Base-by-base conservation (phyloP, 2,888 invertebrate genomes). In the Cecidostiba fungosa region DNA sequence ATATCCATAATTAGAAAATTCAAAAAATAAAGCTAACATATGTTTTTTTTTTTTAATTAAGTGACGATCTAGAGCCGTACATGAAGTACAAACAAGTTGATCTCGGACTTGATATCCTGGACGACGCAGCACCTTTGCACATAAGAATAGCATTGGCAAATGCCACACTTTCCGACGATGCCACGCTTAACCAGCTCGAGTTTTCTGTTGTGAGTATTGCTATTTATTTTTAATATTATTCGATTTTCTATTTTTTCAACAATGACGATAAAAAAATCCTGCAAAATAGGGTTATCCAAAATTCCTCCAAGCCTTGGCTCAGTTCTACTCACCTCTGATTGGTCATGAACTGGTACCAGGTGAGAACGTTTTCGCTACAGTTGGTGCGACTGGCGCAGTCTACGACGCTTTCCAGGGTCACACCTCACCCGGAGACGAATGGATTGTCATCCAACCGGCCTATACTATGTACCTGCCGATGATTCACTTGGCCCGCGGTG, bases 391-490 rank as follows among this genome's bases (percentile, higher is more conserved):
- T 91, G 98, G 98, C 92, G 97, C 98, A 0, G 94, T 99, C 0
- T 99, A 97, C 94, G 96, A 96, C 72, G 94, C 97, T 14, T 96
- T 99, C 87, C 95, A 97, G 92, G 97, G 98, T 6, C 97, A 98
- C 91, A 96, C 99, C 8, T 97, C 97, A 89, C 95, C 95, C 0
- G 98, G 97, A 0, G 97, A 97, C 92, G 97, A 98, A 94, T 98
- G 98, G 81, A 98, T 99, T 85, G 97, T 99, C 26, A 98, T 99
- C 88, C 99, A 99, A 92, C 99, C 99, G 0, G 99, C 96, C 94
- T 99, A 98, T 92, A 99, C 99, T 93, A 99, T 99, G 92, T 99
- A 99, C 91, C 97, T 97, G 89, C 98, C 98, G 0, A 98, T 99
- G 97, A 97, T 99, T 14, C 95, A 95, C 88, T 95, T 96, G 89